Evolutionary conservation across 2,797 vertebrate species (phyloP).

Genomic region (Oreonectes daqikongensis): DNA sequence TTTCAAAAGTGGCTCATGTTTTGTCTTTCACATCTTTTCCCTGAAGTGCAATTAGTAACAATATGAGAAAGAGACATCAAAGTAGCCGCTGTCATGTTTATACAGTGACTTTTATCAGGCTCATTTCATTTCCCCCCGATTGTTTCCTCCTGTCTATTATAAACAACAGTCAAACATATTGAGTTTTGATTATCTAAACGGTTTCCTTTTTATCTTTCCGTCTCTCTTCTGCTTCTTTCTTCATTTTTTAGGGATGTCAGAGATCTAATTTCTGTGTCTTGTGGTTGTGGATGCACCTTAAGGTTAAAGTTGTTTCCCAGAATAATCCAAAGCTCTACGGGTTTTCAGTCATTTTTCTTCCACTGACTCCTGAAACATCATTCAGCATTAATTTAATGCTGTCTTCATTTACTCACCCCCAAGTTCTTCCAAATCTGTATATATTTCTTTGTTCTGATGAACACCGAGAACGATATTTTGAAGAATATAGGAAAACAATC

Average conservation of each 20-base stretch:
- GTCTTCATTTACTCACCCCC: neutral
- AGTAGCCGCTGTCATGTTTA: conserved; percentile 27
- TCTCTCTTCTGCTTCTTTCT: neutral
- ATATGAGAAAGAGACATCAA: conserved; percentile 34
- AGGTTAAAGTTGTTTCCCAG: conserved; percentile 28
- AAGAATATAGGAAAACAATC: no score
- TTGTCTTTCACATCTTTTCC: conserved; percentile 44
- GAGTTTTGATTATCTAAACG: conserved; percentile 37
- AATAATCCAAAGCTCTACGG: conserved; percentile 32
- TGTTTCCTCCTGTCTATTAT: conserved; percentile 13
- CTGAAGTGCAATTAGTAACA: conserved; percentile 35
- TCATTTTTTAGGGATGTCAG: conserved; percentile 7
- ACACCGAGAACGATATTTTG: no score
- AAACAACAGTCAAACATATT: conserved; percentile 25
- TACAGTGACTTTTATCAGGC: conserved; percentile 26
- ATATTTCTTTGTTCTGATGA: no score
- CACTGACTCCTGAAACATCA: conserved; percentile 36
- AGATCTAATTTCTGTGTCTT: conserved; percentile 34
- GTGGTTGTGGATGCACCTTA: conserved; percentile 19
- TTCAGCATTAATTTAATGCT: conserved; percentile 2
- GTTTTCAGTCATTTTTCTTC: conserved; percentile 35
- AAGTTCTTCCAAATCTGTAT: neutral
- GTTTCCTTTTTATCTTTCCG: neutral
- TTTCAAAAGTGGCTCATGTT: conserved; percentile 11
- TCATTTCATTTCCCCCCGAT: no score